A percentile compares a stretch with the other conserved stretches of the same genome.
Conservation (phyloP, 2,797 vertebrate species). For the Podarcis lilfordi region DNA sequence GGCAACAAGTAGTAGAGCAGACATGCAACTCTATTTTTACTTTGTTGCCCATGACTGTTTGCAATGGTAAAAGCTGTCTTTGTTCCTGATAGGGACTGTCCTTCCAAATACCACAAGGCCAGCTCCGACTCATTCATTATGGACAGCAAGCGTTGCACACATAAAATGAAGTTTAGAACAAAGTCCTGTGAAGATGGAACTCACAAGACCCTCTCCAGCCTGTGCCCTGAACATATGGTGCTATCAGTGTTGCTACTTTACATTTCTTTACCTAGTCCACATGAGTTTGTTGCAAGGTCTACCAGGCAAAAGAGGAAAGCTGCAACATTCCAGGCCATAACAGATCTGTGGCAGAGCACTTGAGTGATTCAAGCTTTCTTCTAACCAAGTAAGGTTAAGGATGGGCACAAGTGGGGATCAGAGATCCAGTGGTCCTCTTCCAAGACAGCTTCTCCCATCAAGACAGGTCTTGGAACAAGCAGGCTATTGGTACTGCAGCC, state of each 20-base stretch:
- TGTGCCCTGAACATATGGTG: not conserved
- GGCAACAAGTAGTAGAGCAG: not conserved
- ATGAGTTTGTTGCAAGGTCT: not conserved
- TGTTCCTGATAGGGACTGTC: not conserved
- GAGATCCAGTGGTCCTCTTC: not conserved
- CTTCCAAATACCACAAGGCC: not conserved
- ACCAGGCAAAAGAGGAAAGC: not conserved
- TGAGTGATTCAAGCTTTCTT: not conserved
- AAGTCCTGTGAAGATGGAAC: not conserved
- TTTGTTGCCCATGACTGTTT: not conserved
- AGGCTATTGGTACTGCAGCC: not conserved
- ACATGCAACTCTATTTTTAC: not conserved
- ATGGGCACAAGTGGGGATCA: not conserved
- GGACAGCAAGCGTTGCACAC: not conserved
- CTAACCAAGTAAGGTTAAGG: not conserved
- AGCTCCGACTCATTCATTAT: not conserved
- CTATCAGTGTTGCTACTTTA: not conserved
- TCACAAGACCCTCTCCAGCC: not conserved
- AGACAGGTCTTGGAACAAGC: not conserved
- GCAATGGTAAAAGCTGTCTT: not conserved
- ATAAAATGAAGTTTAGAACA: not conserved
- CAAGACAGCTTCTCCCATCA: not conserved
- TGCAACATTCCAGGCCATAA: not conserved
- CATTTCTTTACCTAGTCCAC: not conserved
- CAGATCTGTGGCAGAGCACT: not conserved